Evolutionary conservation across 1,140 invertebrate species (phyloP), one percentile per base, ranked within the genome.

Genomic region (Cotesia typhae): DNA sequence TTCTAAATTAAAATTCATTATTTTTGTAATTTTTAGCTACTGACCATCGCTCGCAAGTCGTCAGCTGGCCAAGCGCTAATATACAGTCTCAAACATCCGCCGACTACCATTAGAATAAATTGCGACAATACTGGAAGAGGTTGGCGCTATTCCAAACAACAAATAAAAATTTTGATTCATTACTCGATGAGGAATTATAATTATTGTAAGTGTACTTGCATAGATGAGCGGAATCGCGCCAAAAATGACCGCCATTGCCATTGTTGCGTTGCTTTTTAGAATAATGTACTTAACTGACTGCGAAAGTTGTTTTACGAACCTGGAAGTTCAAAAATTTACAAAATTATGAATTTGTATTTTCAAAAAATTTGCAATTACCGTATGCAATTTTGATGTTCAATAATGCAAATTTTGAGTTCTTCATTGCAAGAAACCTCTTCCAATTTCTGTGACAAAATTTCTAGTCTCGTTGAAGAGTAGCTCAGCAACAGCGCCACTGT

Each of bases 151-250:
- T 28, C 6, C 20, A 3, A 4, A 20, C 14, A 65, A n/a, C 65
- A 70, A 61, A 41, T n/a, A 4, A 20, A 10, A 47, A 12, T 70
- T 38, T 70, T 59, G n/a, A 53, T 67, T 2, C 4, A 60, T 20
- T 5, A 28, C 9, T 53, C 1, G 36, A 61, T 57, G 2, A 10
- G 28, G 20, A 70, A 5, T 57, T 47, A 65, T 20, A 28, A 20
- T 53, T 7, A 28, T 38, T 14, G 17, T 14, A 4, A 20, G 17
- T 59, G 4, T 38, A 77, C 77, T 79, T 75, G 82, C 82, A 17
- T 74, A 41, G 53, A 83, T 65, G 6, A 84, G 60, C 10, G 80
- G 78, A 64, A 80, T 77, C 61, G 75, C 78, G 51, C 78, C 79
- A 60, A 73, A 79, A 55, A 81, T 76, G 2, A 77, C 75, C 7